These are phyloP conservation scores for Aselliscus stoliczkanus DNA, from an alignment of 2,797 vertebrate species.

Conservation along the genomic window DNA sequence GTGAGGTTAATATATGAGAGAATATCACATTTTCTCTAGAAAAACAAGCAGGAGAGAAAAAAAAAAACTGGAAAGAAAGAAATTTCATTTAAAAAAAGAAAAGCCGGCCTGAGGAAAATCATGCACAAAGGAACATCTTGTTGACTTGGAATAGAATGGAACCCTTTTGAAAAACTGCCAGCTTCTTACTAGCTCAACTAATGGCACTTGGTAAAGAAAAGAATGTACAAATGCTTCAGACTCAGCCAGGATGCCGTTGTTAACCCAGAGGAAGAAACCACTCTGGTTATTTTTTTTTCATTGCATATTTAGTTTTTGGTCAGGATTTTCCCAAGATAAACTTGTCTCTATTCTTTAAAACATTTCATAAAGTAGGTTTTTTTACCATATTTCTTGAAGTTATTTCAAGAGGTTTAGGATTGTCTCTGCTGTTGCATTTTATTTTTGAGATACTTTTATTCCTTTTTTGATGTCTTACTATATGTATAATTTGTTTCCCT, in stretches of 20 bases:
- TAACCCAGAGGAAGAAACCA: not conserved
- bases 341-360: slow-evolving; percentile 21
- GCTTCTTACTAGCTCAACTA: not conserved
- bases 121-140: not conserved
- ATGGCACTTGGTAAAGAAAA: not conserved
- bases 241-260: not conserved
- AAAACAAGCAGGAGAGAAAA: not conserved
- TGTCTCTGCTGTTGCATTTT: slow-evolving; percentile 54
- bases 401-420: slow-evolving; percentile 52
- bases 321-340: slow-evolving; percentile 41
- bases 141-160: not conserved
- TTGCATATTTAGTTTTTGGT: slow-evolving; percentile 8
- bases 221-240: not conserved
- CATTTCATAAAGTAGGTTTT: slow-evolving; percentile 36
- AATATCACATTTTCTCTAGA: not conserved
- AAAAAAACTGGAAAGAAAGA: not conserved
- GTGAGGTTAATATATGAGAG: not conserved
- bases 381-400: slow-evolving; percentile 50
- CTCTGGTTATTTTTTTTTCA: not conserved
- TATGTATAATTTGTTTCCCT: slow-evolving; percentile 73
- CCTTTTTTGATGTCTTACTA: slow-evolving; percentile 72
- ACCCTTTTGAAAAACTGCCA: not conserved
- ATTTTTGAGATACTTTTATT: slow-evolving; percentile 60
- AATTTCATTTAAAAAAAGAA: not conserved
- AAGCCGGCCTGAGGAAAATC: not conserved